phyloP scores from a whole-genome alignment of 2,113 vertebrate species.

The Tapirus terrestris region DNA sequence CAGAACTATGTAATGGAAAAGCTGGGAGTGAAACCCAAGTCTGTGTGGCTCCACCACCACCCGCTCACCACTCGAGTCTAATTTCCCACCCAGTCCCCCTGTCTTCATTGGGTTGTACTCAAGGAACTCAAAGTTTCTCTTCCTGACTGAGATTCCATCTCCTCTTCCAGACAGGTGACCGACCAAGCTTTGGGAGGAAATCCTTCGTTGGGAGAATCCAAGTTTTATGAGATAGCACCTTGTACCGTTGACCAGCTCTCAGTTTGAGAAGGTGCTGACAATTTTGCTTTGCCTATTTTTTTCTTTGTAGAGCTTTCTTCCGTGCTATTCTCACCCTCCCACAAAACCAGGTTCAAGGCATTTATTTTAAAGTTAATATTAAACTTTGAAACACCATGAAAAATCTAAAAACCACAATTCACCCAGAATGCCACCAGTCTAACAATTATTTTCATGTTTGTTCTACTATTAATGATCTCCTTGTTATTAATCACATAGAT shows the following conservation, averaged over 20 bases:
- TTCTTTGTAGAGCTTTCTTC: neutral
- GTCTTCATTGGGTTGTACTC: neutral
- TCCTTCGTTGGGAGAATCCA: neutral
- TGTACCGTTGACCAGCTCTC: neutral
- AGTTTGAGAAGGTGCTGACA: neutral
- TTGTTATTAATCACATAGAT: neutral
- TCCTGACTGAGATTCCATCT: neutral
- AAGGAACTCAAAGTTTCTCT: neutral
- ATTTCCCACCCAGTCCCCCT: neutral
- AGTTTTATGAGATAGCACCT: neutral
- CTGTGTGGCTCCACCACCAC: neutral
- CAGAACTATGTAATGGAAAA: neutral
- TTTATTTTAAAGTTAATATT: slow-evolving; percentile 1
- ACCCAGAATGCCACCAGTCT: neutral
- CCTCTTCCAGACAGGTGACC: neutral
- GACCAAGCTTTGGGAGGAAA: neutral
- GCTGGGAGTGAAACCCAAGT: neutral
- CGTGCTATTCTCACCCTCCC: neutral
- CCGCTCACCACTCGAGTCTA: too few relatives aligned
- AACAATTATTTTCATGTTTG: neutral
- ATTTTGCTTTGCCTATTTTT: neutral
- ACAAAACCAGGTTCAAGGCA: neutral
- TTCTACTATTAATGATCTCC: neutral
- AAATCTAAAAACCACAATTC: neutral
- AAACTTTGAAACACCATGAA: neutral